Conservation (phyloP, 2,113 vertebrate species). For the Carettochelys insculpta region DNA sequence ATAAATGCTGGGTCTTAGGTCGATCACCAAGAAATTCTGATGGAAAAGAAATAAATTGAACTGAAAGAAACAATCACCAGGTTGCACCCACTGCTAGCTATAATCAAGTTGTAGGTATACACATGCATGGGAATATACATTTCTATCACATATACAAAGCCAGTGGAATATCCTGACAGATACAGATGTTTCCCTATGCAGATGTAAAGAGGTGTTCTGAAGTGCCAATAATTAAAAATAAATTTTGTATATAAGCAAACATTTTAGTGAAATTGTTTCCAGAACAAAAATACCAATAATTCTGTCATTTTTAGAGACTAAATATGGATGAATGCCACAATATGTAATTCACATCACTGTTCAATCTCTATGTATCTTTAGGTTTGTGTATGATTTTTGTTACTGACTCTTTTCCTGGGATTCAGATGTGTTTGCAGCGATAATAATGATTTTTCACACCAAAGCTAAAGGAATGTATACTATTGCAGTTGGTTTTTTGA, state of each 20-base stretch:
- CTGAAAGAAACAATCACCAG: not conserved
- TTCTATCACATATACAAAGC: not conserved
- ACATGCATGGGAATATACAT: not conserved
- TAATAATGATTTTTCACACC: not conserved
- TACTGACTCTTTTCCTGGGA: not conserved
- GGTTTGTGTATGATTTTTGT: not conserved
- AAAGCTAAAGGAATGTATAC: not conserved
- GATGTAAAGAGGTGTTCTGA: not conserved
- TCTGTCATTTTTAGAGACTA: not conserved
- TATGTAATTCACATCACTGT: not conserved
- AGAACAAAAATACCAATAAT: not conserved
- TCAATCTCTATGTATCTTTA: not conserved
- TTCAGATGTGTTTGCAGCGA: not conserved
- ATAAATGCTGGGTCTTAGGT: too few relatives aligned
- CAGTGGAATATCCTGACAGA: not conserved
- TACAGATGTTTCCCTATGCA: not conserved
- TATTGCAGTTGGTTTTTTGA: not conserved
- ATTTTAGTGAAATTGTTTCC: not conserved
- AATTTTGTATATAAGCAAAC: not conserved
- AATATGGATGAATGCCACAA: not conserved
- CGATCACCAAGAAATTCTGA: not conserved
- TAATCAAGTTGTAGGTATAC: not conserved
- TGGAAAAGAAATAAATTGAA: not conserved
- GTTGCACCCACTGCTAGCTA: not conserved
- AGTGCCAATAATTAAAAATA: not conserved